Evolutionary conservation across 2,888 invertebrate species (phyloP), one percentile per base, ranked within the genome.

Genomic region (Lissocephala sabroskyi): DNA sequence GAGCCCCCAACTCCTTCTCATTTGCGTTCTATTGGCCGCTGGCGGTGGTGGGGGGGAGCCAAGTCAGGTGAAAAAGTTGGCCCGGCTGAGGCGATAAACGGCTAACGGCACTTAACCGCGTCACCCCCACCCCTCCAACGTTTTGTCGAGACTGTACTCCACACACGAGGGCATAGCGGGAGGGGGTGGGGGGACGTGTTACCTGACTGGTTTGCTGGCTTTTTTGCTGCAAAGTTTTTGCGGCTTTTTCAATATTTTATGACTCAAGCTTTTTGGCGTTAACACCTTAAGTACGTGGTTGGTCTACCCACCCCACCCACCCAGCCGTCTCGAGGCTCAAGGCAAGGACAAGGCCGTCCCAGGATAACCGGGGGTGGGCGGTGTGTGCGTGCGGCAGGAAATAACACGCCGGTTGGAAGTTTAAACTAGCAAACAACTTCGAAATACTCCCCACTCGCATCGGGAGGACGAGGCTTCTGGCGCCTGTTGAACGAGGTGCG

Each of bases 191-290:
- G 3, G 23, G 3, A 23, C 7, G 7, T 23, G 3, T 23, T 5
- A 3, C 7, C 7, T 23, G 3, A 23, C 23, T 7, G 23, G 44
- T 63, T 50, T 43, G 28, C 16, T 41, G 39, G 14, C 16, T 76
- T 74, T 76, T 68, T 73, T 70, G 70, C 56, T 56, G 71, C 75
- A 73, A 77, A 74, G 75, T 73, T 81, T 70, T 79, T 75, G 80
- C 64, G 82, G 82, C 71, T 79, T 79, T 80, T 81, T 80, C 74
- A 80, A 81, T 82, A 81, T 81, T 80, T 81, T 79, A 82, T 80
- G 77, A 81, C 75, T 71, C 71, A 73, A 79, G 71, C 74, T 75
- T 71, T 66, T 76, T n/a, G n/a, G 63, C 67, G 73, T 78, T 74
- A 65, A 67, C 71, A 66, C 76, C 79, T 77, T 79, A 67, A 77